Evolutionary conservation across 2,888 invertebrate species (phyloP), one percentile per base, ranked within the genome.

Genomic region (Phanerotoma sp.): DNA sequence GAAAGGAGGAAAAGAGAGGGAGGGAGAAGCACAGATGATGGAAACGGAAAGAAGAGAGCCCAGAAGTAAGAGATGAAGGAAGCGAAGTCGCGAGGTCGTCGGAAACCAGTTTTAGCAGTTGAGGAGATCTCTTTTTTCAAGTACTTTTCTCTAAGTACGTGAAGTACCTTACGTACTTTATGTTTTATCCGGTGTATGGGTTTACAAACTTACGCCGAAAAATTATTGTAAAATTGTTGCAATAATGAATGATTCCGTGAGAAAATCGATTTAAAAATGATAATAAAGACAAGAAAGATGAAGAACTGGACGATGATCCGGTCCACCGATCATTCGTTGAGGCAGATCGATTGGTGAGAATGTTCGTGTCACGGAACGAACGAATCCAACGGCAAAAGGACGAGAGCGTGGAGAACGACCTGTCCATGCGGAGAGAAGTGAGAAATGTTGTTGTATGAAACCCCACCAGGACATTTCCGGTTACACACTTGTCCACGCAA

Each of bases 51-150:
- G 41, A 30, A 41, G 48, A 46, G 33, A 52, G 25, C 42, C 35
- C 44, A 38, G 45, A 54, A 56, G 52, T 16, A 13, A 28, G 30
- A 33, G 54, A 51, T 41, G 47, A 41, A 50, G 45, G 51, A 42
- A 44, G 55, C 41, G 46, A 47, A 53, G 51, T 48, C 59, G 59
- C 54, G 59, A 57, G 59, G 59, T 57, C 55, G 51, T 56, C 35
- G 47, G 48, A 57, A 61, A 61, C 61, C 61, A 57, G 61, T 61
- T 61, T 58, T 38, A 54, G 53, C 53, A 54, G 46, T 51, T 50
- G 40, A 33, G 35, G 49, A 45, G 48, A 32, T 54, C 21, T 45
- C 57, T 61, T 57, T 45, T 32, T 45, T 32, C 45, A 45, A 37
- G 16, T 47, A 37, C 37, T 47, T 25, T 47, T 33, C 25, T 37